Percentiles rank a stretch among this genome's conserved stretches.
These are phyloP conservation scores for Dendroctonus ponderosae DNA, from an alignment of 1,140 invertebrate genomes.

Conservation along the genomic window DNA sequence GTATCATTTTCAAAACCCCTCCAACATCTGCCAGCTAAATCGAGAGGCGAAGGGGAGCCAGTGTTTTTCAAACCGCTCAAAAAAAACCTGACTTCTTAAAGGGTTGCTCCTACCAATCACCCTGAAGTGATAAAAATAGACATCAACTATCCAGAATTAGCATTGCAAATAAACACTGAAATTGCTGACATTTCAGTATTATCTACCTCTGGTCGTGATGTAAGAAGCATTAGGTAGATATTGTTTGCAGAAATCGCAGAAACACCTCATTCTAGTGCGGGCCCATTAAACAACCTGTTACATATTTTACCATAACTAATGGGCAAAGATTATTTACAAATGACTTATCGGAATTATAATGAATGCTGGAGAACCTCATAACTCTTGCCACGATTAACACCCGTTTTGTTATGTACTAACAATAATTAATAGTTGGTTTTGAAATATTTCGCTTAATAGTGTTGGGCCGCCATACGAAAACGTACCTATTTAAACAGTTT, in stretches of 20 bases:
- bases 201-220: no score
- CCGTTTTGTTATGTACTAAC: constrained; percentile 24
- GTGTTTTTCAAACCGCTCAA: no score
- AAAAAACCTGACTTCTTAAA: no score
- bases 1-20: background rate
- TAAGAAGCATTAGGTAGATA: background rate
- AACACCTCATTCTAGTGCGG: constrained; percentile 13
- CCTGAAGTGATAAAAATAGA: no score
- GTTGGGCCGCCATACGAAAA: constrained; percentile 11
- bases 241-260: constrained; percentile 13
- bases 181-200: no score
- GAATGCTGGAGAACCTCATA: constrained; percentile 22
- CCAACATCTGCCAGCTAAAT: no score
- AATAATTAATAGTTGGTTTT: constrained; percentile 28
- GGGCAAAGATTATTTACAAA: constrained; percentile 29
- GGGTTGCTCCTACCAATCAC: no score
- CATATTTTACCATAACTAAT: constrained; percentile 26
- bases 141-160: no score
- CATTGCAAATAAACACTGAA: no score
- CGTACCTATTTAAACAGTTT: constrained; percentile 9
- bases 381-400: constrained; percentile 21
- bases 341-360: constrained; percentile 27
- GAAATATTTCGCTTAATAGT: constrained; percentile 20
- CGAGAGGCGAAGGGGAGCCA: no score
- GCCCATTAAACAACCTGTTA: constrained; percentile 25